Percentiles rank a stretch among this genome's conserved stretches.
Evolutionary conservation across 2,888 invertebrate genomes (phyloP).

Genomic region (Augochlorella aurata): DNA sequence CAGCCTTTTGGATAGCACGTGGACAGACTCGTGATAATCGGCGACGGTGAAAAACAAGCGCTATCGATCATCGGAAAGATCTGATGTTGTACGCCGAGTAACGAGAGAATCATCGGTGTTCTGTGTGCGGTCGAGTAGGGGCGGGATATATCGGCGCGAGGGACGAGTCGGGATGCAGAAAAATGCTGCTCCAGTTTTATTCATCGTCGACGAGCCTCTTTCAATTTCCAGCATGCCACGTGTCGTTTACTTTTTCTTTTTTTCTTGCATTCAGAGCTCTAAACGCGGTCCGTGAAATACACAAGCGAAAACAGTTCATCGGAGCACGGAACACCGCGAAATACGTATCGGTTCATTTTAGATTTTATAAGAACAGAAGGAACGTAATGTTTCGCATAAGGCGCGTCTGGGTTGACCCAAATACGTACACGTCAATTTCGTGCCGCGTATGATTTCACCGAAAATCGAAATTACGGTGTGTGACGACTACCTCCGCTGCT

Average conservation of each 20-base stretch:
- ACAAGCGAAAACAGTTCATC: background rate
- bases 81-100: background rate
- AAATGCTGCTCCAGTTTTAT: constrained; percentile 11
- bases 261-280: background rate
- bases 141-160: background rate
- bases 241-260: constrained; percentile 6
- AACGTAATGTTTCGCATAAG: background rate
- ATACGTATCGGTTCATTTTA: background rate
- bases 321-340: background rate
- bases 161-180: constrained; percentile 1
- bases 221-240: constrained; percentile 1
- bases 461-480: background rate
- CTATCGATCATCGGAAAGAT: background rate
- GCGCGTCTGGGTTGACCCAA: background rate
- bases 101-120: background rate
- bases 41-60: background rate
- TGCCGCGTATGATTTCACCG: background rate
- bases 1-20: background rate
- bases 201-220: background rate
- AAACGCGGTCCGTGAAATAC: constrained; percentile 1
- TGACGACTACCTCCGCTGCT: too few relatives aligned
- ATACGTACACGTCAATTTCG: background rate
- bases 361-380: background rate
- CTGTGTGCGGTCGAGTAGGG: background rate
- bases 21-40: constrained; percentile 1